Evolutionary conservation across 1,140 invertebrate species (phyloP).

Genomic region (Drosophila arawakana): DNA sequence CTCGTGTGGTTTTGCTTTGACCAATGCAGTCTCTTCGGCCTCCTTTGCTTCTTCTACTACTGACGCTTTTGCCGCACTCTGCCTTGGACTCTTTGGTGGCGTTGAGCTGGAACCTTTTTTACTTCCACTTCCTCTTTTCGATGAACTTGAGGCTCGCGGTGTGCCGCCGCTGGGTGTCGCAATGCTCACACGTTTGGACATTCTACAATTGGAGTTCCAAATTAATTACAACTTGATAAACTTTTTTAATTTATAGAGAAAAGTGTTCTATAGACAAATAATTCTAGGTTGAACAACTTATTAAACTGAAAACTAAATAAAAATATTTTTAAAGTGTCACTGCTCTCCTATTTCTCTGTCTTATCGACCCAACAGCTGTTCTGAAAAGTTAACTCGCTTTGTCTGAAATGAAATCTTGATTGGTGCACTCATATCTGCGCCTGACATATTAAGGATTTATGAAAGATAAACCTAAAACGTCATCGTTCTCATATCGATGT

Average conservation of each 20-base stretch:
- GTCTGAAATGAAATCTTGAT: background rate
- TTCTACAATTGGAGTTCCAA: constrained; percentile 12
- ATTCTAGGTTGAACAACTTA: background rate
- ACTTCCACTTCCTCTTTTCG: background rate
- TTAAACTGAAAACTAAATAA: too few relatives aligned
- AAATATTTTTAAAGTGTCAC: too few relatives aligned
- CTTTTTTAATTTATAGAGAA: background rate
- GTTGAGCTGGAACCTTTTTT: background rate
- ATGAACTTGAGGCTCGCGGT: background rate
- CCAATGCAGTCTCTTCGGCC: background rate
- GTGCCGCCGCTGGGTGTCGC: constrained; percentile 19
- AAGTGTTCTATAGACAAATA: background rate
- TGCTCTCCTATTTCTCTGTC: too few relatives aligned
- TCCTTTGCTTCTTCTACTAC: background rate
- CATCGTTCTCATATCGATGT: constrained; percentile 20
- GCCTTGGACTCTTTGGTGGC: background rate
- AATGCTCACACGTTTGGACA: constrained; percentile 65
- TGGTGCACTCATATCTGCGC: background rate
- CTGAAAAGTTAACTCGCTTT: background rate
- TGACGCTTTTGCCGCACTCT: background rate
- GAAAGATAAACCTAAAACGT: constrained; percentile 25
- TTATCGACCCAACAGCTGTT: too few relatives aligned
- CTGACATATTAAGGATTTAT: constrained; percentile 10
- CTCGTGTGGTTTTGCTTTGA: background rate
- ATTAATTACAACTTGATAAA: background rate